phyloP scores from a whole-genome alignment of 1,140 invertebrate genomes.

The Aphis gossypii region DNA sequence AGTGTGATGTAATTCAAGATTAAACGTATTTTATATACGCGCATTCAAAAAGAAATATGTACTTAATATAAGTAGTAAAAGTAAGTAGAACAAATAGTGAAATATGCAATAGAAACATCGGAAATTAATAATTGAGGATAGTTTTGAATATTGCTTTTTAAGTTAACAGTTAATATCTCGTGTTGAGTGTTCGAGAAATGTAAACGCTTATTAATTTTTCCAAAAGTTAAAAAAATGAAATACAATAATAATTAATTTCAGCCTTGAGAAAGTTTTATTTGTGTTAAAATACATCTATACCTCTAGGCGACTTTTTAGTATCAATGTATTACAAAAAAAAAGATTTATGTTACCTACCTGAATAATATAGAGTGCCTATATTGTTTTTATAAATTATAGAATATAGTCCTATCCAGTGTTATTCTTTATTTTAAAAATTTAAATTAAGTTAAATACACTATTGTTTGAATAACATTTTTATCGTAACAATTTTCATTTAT shows the following conservation, averaged over 20 bases:
- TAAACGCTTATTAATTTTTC: neutral
- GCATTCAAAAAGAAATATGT: neutral
- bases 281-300: neutral
- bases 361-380: neutral
- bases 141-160: neutral
- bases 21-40: neutral
- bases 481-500: neutral
- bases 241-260: neutral
- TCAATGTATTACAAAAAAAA: neutral
- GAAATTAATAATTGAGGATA: neutral
- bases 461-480: neutral
- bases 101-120: neutral
- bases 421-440: neutral
- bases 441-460: neutral
- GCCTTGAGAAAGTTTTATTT: neutral
- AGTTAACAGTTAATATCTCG: neutral
- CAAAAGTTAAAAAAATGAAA: neutral
- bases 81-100: neutral
- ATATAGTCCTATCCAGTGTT: neutral
- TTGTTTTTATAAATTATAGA: conserved; percentile 2
- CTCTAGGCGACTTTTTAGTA: neutral
- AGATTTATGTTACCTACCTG: neutral
- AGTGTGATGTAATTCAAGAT: neutral
- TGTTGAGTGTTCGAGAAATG: neutral
- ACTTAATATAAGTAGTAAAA: neutral